Base-by-base conservation (phyloP, 2,113 vertebrate species). In the Porphyrio hochstetteri region DNA sequence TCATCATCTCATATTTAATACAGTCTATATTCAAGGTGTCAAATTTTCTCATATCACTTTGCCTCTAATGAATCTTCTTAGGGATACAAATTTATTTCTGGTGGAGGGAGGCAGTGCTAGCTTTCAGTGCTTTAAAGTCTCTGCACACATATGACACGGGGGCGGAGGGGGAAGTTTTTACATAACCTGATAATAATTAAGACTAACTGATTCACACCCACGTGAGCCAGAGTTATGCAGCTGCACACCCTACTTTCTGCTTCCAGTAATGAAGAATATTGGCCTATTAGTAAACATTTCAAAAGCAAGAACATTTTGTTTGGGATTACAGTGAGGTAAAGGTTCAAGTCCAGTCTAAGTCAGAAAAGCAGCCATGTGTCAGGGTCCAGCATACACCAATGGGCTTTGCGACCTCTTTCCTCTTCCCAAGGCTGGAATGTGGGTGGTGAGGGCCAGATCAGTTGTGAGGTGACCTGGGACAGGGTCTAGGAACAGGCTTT, bases 301-400 rank as follows among this genome's bases (percentile, higher is more conserved):
- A 15, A 91, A 89, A 84, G 11, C 15, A 70, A 7, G 28, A 69
- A 28, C 2, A 18, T 63, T 83, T 78, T 4, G 27, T 82, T 68
- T 81, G 29, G 15, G 19, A 42, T 67, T 88, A 40, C 0, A 0
- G 5, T 21, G 31, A 55, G 4, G 33, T 46, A 88, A 82, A 77
- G 4, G 12, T 74, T 92, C 31, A 53, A 67, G 5, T 42, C 25
- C 17, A 1, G 3, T 28, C 11, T 68, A 64, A 10, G 17, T 86
- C 27, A 86, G 44, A 72, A 72, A 83, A 86, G 17, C 0, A 4
- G 9, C 3, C 25, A 23, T 0, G 10, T 55, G 19, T n/a, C 36
- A 59, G 11, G 19, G 27, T 60, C n/a, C 57, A 48, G 13, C 1
- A 0, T 44, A 2, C 5, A 77, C 4, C 15, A 56, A 36, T 0